phyloP scores from a whole-genome alignment of 2,888 invertebrate species.

The Chelonus formosanus region DNA sequence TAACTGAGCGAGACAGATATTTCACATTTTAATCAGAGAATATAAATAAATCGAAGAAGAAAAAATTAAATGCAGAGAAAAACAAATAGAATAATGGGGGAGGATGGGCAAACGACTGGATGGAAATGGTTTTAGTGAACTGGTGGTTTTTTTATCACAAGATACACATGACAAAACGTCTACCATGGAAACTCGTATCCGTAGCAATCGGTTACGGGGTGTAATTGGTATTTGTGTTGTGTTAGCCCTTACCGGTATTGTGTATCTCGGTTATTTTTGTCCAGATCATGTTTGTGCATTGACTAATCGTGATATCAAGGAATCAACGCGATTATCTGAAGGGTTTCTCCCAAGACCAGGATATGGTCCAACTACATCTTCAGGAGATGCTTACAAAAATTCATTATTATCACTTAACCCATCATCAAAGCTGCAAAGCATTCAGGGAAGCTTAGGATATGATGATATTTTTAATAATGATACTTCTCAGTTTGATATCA shows the following conservation, averaged over 20 bases:
- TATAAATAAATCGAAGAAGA: conserved; percentile 5
- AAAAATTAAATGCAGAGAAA: not conserved
- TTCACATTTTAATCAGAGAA: not conserved
- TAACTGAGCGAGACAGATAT: not conserved
- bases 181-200: conserved; percentile 80
- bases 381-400: conserved; percentile 55
- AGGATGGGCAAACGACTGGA: conserved; percentile 55
- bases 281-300: conserved; percentile 86
- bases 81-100: conserved; percentile 44
- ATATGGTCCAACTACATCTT: conserved; percentile 47
- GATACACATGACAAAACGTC: conserved; percentile 43
- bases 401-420: conserved; percentile 55
- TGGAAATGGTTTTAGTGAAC: conserved; percentile 53
- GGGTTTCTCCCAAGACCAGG: conserved; percentile 47
- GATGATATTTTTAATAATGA: conserved; percentile 84
- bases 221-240: conserved; percentile 83
- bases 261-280: conserved; percentile 90
- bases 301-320: conserved; percentile 70
- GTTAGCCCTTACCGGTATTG: conserved; percentile 84
- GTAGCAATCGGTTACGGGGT: conserved; percentile 75
- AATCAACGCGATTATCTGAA: conserved; percentile 54
- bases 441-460: conserved; percentile 74
- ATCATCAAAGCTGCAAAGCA: conserved; percentile 57
- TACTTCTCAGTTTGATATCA: conserved; percentile 88
- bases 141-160: conserved; percentile 39